Conservation (phyloP, 2,113 vertebrate species). For the Diphyllodes magnificus region DNA sequence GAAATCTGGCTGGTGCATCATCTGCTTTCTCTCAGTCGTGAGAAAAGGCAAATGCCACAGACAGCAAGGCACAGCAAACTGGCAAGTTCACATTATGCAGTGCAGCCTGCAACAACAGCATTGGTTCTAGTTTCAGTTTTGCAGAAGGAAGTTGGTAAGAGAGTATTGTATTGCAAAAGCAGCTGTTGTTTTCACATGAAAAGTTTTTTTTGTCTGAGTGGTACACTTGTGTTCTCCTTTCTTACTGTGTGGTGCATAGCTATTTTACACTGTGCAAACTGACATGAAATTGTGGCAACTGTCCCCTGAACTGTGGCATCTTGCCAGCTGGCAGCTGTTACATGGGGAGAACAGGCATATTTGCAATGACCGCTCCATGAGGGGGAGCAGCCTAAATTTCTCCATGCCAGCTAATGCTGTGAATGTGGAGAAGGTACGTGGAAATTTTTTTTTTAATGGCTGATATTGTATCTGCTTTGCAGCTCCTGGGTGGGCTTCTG, state of each 20-base stretch:
- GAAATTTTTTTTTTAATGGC: background rate
- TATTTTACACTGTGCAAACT: background rate
- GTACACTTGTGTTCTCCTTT: background rate
- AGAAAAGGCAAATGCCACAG: background rate
- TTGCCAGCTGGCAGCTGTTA: background rate
- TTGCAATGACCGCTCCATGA: background rate
- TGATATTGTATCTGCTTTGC: background rate
- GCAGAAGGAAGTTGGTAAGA: background rate
- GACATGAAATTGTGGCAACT: background rate
- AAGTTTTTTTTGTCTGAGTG: background rate
- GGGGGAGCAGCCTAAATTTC: background rate
- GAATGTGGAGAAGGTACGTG: background rate
- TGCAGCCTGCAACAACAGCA: background rate
- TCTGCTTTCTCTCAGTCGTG: background rate
- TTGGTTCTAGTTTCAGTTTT: background rate
- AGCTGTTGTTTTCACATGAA: background rate
- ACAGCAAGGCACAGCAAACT: background rate
- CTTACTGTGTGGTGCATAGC: background rate
- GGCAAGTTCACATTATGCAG: background rate
- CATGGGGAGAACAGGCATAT: background rate
- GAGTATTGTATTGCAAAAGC: background rate
- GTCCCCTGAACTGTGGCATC: fast-evolving
- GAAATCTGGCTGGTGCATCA: background rate
- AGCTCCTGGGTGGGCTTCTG: background rate
- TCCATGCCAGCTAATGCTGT: background rate